Percentiles rank a stretch among this genome's conserved stretches.
Conservation (phyloP, 2,888 invertebrate species). For the Nymphalis urticae region DNA sequence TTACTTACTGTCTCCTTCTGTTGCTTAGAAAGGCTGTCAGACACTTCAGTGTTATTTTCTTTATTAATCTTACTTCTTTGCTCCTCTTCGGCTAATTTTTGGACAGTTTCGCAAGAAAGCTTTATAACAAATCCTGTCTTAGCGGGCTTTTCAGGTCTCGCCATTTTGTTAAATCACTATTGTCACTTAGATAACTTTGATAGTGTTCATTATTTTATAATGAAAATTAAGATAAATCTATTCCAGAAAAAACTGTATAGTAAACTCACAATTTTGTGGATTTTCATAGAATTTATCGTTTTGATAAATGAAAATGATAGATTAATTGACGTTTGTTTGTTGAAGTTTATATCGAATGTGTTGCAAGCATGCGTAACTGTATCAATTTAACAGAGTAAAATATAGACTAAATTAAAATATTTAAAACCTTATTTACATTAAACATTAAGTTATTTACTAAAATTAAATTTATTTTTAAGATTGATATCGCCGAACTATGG, state of each 20-base stretch:
- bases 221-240: slow-evolving; percentile 15
- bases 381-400: no score
- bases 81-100: slow-evolving; percentile 69
- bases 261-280: slow-evolving; percentile 8
- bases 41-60: slow-evolving; percentile 1
- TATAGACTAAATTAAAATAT: no score
- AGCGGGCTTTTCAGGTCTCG: slow-evolving; percentile 55
- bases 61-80: slow-evolving; percentile 46
- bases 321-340: slow-evolving; percentile 9
- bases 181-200: neutral
- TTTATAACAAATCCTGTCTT: slow-evolving; percentile 76
- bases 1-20: slow-evolving; percentile 12
- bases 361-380: neutral
- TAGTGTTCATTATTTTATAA: slow-evolving; percentile 20
- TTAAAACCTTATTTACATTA: neutral
- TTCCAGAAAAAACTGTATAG: slow-evolving; percentile 8
- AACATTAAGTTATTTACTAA: neutral
- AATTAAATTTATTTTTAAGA: neutral
- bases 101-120: slow-evolving; percentile 71
- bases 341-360: neutral
- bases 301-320: slow-evolving; percentile 4
- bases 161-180: slow-evolving; percentile 46
- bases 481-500: no score
- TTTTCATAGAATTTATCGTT: slow-evolving; percentile 12
- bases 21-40: neutral